phyloP scores from a whole-genome alignment of 1,140 invertebrate genomes.

The Yoshiicerus persimilis region DNA sequence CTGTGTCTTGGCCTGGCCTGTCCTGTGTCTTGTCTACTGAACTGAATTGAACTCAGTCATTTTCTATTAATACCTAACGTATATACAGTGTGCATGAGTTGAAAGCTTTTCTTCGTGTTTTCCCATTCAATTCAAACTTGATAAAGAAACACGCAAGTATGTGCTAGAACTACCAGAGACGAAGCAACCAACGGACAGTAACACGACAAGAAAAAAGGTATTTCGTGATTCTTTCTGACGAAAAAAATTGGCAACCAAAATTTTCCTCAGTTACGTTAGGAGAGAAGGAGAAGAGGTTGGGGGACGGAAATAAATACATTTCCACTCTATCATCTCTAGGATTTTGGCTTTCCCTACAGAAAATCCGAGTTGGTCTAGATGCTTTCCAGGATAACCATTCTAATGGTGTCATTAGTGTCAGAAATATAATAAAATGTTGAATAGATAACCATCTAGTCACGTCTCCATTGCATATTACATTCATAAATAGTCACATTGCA shows the following conservation, averaged over 20 bases:
- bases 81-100: not conserved
- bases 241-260: not conserved
- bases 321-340: not conserved
- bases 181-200: not conserved
- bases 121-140: not conserved
- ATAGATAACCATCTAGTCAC: constrained; percentile 11
- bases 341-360: not conserved
- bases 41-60: not conserved
- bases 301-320: not conserved
- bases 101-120: not conserved
- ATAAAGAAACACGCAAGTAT: not conserved
- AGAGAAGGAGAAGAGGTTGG: not conserved
- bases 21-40: not conserved
- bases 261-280: not conserved
- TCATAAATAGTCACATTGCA: not conserved
- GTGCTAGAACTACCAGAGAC: not conserved
- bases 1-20: too few relatives aligned
- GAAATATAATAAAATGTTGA: constrained; percentile 3
- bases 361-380: not conserved
- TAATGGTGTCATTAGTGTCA: constrained; percentile 27
- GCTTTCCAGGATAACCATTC: not conserved
- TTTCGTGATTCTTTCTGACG: not conserved
- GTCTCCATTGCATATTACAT: not conserved
- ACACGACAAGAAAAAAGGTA: not conserved
- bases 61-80: not conserved